Evolutionary conservation across 2,113 vertebrate genomes (phyloP), one percentile per base, ranked within the genome.

Genomic region (Falco punctatus): DNA sequence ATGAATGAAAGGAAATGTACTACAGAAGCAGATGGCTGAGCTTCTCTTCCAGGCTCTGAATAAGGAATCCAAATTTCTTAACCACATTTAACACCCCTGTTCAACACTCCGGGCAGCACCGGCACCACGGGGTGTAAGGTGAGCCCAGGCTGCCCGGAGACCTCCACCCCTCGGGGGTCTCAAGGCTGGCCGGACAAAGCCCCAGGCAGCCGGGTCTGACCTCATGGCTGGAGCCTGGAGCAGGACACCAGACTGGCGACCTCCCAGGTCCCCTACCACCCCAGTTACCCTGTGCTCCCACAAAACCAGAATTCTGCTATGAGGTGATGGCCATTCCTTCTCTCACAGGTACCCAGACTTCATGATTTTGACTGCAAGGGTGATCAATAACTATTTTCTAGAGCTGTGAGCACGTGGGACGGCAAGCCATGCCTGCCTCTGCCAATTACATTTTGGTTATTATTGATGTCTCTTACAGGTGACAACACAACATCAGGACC

Each of bases 181-280:
- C 66, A 52, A 66, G 30, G 21, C 44, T 23, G 19, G 4, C 1
- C 0, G 19, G 42, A 7, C 35, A 52, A 69, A 70, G 61, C 15
- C 19, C 38, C 19, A 10, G 18, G 58, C 38, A 54, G 46, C 66
- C 75, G 24, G 26, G 10, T 74, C 28, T 66, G 33, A n/a, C 62
- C 52, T 82, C 46, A 52, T 87, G 55, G 32, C 3, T 62, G 30
- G 54, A 49, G n/a, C 44, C 46, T 65, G 15, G 28, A 61, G 35
- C 46, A 86, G 55, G 66, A 57, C 0, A 0, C 17, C 22, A 51
- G 40, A 16, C 51, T 52, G 51, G 51, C 62, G 33, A 52, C n/a
- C 7, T 71, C 67, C 1, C 3, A 69, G 33, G 35, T 61, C 21
- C 12, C 26, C 15, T 78, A 32, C 44, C 0, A 0, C 40, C 35